Percentiles rank a stretch among this genome's conserved stretches.
Conservation (phyloP, 2,797 vertebrate genomes). For the Pempheris klunzingeri region DNA sequence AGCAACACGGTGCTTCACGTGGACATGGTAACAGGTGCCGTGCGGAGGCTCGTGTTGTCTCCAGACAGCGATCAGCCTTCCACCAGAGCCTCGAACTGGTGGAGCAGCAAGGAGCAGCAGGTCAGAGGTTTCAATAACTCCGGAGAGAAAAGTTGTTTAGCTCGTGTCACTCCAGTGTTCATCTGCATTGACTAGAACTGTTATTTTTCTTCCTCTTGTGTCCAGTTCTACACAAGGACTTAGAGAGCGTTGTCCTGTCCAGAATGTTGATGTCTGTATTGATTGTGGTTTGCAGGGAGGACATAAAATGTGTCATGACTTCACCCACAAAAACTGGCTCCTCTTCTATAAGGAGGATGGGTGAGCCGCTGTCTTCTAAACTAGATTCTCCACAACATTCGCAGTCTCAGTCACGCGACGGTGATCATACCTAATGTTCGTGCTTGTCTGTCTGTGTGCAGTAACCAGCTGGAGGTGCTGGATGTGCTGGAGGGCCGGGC, state of each 20-base stretch:
- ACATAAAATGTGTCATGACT: conserved; percentile 95
- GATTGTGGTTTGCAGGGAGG: conserved; percentile 69
- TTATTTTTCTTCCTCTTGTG: background rate
- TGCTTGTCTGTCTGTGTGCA: conserved; percentile 57
- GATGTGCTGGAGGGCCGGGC: conserved; percentile 93
- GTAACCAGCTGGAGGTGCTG: conserved; percentile 91
- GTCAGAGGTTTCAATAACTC: conserved; percentile 75
- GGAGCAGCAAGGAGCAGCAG: conserved; percentile 87
- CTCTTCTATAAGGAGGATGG: conserved; percentile 94
- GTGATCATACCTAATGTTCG: background rate
- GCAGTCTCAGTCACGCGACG: background rate
- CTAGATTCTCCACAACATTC: background rate
- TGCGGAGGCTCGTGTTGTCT: conserved; percentile 87
- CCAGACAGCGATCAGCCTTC: conserved; percentile 79
- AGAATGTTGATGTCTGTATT: background rate
- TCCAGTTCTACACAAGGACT: background rate
- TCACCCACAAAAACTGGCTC: conserved; percentile 97
- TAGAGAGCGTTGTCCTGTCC: background rate
- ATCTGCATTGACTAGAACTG: background rate
- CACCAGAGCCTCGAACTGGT: conserved; percentile 87
- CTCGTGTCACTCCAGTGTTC: background rate
- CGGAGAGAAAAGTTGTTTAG: background rate
- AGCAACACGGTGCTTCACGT: conserved; percentile 92
- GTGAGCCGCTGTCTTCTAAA: conserved; percentile 78
- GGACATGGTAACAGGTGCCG: conserved; percentile 87